A percentile compares a stretch with the other conserved stretches of the same genome.
phyloP scores from a whole-genome alignment of 1,140 invertebrate species.

The Harlomillsia oculata region DNA sequence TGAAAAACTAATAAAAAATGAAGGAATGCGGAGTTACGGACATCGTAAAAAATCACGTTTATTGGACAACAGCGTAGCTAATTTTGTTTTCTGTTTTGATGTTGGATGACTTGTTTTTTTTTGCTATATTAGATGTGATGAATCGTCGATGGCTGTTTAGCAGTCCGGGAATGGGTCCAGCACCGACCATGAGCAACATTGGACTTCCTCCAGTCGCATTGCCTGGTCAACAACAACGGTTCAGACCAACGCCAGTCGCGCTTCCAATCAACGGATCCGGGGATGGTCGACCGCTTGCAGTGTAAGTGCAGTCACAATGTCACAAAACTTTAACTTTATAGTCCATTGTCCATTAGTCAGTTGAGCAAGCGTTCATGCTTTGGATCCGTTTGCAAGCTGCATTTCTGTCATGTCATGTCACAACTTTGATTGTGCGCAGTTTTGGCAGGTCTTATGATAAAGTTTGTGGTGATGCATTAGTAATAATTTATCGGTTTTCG shows the following conservation, averaged over 20 bases:
- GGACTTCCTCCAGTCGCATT: too few relatives aligned
- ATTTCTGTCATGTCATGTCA: too few relatives aligned
- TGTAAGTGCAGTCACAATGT: constrained; percentile 8
- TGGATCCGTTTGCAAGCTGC: neutral
- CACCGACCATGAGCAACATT: neutral
- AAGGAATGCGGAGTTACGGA: too few relatives aligned
- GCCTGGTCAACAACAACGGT: constrained; percentile 3
- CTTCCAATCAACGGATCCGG: neutral
- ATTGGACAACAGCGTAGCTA: too few relatives aligned
- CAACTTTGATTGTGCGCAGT: too few relatives aligned
- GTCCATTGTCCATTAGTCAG: neutral
- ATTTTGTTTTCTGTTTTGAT: neutral
- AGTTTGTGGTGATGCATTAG: too few relatives aligned
- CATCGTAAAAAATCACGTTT: too few relatives aligned
- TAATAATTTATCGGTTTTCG: too few relatives aligned
- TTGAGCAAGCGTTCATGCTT: neutral
- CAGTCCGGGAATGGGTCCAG: constrained; percentile 4
- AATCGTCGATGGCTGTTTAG: constrained; percentile 16
- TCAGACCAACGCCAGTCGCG: neutral
- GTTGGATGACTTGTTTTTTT: neutral
- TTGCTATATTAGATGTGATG: constrained; percentile 7
- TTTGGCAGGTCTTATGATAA: too few relatives aligned
- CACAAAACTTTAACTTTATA: neutral
- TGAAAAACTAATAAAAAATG: too few relatives aligned
- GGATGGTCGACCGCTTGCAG: constrained; percentile 1